phyloP scores from a whole-genome alignment of 2,888 invertebrate species.

The Rhagonycha lutea region DNA sequence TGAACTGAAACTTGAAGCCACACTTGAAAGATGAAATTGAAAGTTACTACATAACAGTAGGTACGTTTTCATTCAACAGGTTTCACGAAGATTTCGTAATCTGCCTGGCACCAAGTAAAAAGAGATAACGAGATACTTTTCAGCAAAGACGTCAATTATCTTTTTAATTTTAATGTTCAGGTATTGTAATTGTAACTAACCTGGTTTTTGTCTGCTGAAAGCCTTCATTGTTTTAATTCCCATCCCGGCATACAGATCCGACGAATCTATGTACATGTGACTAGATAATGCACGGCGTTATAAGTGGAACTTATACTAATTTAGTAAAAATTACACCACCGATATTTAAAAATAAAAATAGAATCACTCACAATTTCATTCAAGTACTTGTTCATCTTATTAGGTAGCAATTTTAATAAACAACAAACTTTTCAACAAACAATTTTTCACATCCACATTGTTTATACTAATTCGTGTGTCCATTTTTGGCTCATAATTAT shows the following conservation, averaged over 20 bases:
- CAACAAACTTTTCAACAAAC: not conserved
- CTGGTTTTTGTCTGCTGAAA: slow-evolving; percentile 79
- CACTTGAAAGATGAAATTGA: not conserved
- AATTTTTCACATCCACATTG: not conserved
- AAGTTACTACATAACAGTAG: not conserved
- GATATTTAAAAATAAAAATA: slow-evolving; percentile 1
- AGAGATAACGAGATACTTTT: not conserved
- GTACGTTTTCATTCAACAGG: not conserved
- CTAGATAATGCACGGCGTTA: slow-evolving; percentile 41
- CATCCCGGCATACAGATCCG: slow-evolving; percentile 69
- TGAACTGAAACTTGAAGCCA: not conserved
- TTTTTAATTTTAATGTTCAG: not conserved
- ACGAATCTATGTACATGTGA: slow-evolving; percentile 64
- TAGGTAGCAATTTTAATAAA: not conserved
- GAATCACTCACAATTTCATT: slow-evolving; percentile 1
- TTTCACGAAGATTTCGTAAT: not conserved
- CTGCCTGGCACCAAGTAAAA: not conserved
- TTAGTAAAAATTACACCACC: not conserved
- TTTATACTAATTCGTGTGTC: not conserved
- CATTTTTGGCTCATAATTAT: not conserved
- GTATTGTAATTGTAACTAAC: slow-evolving; percentile 56
- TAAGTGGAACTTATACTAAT: not conserved
- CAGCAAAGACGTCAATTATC: not conserved
- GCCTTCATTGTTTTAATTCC: slow-evolving; percentile 89
- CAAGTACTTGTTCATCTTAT: slow-evolving; percentile 3